These are phyloP conservation scores for Microcebus murinus DNA, from an alignment of 2,113 vertebrate genomes.

Conservation along the genomic window DNA sequence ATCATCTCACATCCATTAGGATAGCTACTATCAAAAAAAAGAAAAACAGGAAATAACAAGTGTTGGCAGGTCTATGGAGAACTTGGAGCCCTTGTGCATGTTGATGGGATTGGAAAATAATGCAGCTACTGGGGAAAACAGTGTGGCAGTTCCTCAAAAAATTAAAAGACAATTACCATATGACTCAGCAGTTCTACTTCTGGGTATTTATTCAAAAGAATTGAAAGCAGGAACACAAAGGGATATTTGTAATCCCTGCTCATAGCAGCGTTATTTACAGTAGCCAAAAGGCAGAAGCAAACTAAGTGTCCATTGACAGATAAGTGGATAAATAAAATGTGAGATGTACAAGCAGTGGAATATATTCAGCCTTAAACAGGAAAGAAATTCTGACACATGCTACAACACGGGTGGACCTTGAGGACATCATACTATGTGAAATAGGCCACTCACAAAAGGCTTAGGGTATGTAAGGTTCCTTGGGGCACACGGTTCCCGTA, in stretches of 20 bases:
- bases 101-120: background rate
- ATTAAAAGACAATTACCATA: background rate
- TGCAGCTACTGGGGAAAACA: background rate
- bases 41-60: background rate
- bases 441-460: background rate
- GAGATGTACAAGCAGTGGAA: too few species aligned
- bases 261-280: background rate
- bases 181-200: background rate
- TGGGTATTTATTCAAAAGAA: background rate
- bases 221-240: background rate
- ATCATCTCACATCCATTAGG: too few species aligned
- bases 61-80: background rate
- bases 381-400: background rate
- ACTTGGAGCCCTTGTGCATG: background rate
- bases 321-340: too few species aligned
- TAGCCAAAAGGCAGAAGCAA: background rate
- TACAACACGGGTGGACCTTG: background rate
- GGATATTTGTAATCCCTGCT: background rate
- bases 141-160: background rate
- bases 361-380: background rate
- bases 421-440: background rate
- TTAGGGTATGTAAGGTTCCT: too few species aligned
- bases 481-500: background rate
- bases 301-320: background rate
- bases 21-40: background rate